Evolutionary conservation across 2,113 vertebrate genomes (phyloP).

Genomic region (Corvus moneduloides): DNA sequence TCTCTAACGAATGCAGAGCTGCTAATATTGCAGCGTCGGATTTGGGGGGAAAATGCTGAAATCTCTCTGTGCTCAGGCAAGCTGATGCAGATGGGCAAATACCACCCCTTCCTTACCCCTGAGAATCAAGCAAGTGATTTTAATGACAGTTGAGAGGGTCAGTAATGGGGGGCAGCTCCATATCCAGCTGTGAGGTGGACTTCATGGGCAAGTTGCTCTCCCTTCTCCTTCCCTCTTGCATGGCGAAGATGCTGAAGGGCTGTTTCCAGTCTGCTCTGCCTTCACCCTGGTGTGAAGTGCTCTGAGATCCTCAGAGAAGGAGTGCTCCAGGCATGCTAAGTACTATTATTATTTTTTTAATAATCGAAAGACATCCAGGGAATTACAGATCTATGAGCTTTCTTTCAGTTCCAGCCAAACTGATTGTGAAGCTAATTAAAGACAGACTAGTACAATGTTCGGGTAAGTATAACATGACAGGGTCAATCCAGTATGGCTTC

Average conservation of each 20-base stretch:
- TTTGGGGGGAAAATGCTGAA: neutral
- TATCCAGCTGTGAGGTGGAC: neutral
- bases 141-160: neutral
- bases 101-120: rapidly evolving
- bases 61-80: rapidly evolving
- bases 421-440: conserved; percentile 61
- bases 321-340: neutral
- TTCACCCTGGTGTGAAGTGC: neutral
- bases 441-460: neutral
- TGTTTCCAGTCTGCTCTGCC: neutral
- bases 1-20: conserved; percentile 37
- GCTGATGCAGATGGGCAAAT: neutral
- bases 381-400: conserved; percentile 40
- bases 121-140: neutral
- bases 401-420: conserved; percentile 19
- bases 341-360: conserved; percentile 47
- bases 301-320: neutral
- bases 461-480: conserved; percentile 32
- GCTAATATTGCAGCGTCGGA: neutral
- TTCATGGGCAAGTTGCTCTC: neutral
- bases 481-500: conserved; percentile 40
- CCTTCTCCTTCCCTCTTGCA: neutral
- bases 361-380: conserved; percentile 17
- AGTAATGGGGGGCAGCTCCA: neutral
- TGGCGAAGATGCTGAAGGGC: neutral